A percentile compares a stretch with the other conserved stretches of the same genome.
Conservation (phyloP, 2,888 invertebrate genomes). For the Cheilosia grossa region DNA sequence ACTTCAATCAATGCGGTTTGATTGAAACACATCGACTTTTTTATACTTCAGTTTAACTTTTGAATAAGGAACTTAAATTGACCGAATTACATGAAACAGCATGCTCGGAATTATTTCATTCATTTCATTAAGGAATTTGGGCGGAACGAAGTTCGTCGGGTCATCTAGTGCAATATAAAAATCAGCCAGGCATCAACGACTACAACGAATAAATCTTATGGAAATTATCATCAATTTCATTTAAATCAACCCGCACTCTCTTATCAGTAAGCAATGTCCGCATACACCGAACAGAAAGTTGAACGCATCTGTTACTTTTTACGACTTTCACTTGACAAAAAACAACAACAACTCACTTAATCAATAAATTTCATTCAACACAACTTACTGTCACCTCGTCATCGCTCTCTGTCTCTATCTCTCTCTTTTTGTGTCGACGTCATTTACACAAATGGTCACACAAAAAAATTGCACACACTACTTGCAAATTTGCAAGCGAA, state of each 20-base stretch:
- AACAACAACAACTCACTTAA: background rate
- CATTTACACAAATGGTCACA: slow-evolving; percentile 14
- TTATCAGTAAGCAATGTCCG: slow-evolving; percentile 1
- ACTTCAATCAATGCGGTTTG: too few relatives aligned
- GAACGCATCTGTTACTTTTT: slow-evolving; percentile 18
- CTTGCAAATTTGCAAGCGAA: slow-evolving; percentile 15
- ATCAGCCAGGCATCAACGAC: too few relatives aligned
- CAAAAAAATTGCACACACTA: background rate
- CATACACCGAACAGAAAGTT: slow-evolving; percentile 22
- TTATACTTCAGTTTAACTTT: too few relatives aligned
- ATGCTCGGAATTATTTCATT: too few relatives aligned
- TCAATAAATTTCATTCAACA: background rate
- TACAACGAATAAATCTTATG: too few relatives aligned
- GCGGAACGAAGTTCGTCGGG: too few relatives aligned
- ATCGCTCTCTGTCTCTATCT: background rate
- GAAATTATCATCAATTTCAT: background rate
- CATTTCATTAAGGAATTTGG: too few relatives aligned
- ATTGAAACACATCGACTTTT: too few relatives aligned
- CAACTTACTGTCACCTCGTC: background rate
- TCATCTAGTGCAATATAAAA: too few relatives aligned
- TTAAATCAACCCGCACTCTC: background rate
- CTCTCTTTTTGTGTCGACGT: background rate
- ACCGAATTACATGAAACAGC: too few relatives aligned
- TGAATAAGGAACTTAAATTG: too few relatives aligned
- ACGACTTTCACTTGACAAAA: slow-evolving; percentile 40